Base-by-base conservation (phyloP, 2,113 vertebrate genomes). In the Eclectus roratus region DNA sequence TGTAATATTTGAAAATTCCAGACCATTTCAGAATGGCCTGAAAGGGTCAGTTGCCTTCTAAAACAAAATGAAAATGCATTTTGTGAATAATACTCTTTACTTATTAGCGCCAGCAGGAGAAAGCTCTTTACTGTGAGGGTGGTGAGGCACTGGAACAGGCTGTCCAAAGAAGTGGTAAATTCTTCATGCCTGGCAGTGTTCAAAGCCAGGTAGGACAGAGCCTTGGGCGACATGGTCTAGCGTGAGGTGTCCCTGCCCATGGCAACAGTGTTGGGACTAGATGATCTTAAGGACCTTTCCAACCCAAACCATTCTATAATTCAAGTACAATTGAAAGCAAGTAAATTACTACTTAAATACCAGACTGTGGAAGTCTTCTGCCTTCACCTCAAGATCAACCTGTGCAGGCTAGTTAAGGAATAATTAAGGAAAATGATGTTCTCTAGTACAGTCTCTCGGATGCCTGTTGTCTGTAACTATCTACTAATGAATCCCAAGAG, bases 391-490 rank as follows among this genome's bases (percentile, higher is more conserved):
- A 80, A 74, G 78, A 78, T 50, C 91, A 89, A 85, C 52, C 46
- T 95, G 80, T 94, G 29, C 64, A 89, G 74, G 14, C 78, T 95
- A 85, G 84, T 92, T 96, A 81, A 33, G 81, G 74, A 97, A 96
- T 95, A 97, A 97, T 97, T 96, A 96, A 85, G 72, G 95, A 93
- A 88, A 94, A 95, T 73, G 4, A 50, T 93, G 39, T 91, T 94
- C 58, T 91, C 69, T 66, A 87, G 44, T 86, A 33, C 76, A 84
- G 77, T 91, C 66, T 94, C 81, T 78, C 86, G 80, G 92, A 88
- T 91, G 90, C 29, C 50, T 60, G 70, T 83, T 97, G 96, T 97
- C 85, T 95, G 66, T 86, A 97, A 88, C 91, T 92, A 61, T 88
- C 88, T 94, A 63, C 66, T 97, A 97, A 97, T 88, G 94, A 97